phyloP scores from a whole-genome alignment of 1,140 invertebrate genomes.

The Macrobrachium nipponense region DNA sequence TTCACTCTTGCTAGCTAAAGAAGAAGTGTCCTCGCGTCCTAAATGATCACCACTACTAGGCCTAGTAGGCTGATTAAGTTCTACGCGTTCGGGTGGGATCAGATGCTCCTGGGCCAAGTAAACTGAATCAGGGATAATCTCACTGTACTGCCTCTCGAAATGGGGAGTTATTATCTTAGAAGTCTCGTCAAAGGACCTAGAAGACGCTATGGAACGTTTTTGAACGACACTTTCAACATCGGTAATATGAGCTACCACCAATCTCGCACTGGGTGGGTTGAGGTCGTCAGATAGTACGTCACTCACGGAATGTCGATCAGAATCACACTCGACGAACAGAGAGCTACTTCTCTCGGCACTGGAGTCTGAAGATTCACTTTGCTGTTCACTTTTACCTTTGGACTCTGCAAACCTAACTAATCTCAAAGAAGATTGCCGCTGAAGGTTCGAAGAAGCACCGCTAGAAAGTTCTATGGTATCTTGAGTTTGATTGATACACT shows the following conservation, averaged over 20 bases:
- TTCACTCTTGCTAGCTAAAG: slow-evolving; percentile 46
- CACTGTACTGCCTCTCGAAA: slow-evolving; percentile 60
- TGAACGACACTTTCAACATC: slow-evolving; percentile 59
- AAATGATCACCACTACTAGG: slow-evolving; percentile 12
- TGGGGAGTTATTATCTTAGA: slow-evolving; percentile 19
- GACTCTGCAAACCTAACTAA: slow-evolving; percentile 59
- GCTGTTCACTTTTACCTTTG: slow-evolving; percentile 47
- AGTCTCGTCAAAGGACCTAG: slow-evolving; percentile 58
- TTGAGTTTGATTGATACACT: slow-evolving; percentile 23
- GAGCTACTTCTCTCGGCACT: slow-evolving; percentile 62
- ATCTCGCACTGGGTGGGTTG: slow-evolving; percentile 51
- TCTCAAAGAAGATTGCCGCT: slow-evolving; percentile 39
- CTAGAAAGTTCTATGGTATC: slow-evolving; percentile 37
- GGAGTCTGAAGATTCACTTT: slow-evolving; percentile 62
- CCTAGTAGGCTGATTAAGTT: slow-evolving; percentile 30
- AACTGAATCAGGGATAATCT: slow-evolving; percentile 59
- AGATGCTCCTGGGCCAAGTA: slow-evolving; percentile 51
- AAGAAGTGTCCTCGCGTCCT: slow-evolving; percentile 19
- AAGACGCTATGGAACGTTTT: slow-evolving; percentile 52
- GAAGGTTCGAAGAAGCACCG: slow-evolving; percentile 32
- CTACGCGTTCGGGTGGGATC: slow-evolving; percentile 27
- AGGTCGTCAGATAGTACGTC: slow-evolving; percentile 53
- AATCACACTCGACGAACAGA: slow-evolving; percentile 62
- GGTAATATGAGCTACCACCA: slow-evolving; percentile 57
- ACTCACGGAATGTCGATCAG: slow-evolving; percentile 63